Conservation (phyloP, 2,797 vertebrate species). For the Phataginus tricuspis region DNA sequence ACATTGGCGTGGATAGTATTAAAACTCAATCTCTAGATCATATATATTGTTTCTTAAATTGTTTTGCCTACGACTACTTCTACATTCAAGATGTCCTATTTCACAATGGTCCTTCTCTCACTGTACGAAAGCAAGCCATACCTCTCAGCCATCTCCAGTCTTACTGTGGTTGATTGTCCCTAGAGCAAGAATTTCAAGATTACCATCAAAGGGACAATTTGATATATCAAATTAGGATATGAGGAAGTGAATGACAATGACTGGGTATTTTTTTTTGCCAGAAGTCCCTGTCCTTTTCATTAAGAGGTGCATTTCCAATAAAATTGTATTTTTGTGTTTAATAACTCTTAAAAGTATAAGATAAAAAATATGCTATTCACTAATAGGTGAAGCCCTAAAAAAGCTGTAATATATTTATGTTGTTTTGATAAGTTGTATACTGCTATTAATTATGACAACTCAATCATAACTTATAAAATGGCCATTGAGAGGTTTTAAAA, state of each 20-base stretch:
- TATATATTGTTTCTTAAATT: not conserved
- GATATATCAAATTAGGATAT: not conserved
- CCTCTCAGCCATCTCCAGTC: not conserved
- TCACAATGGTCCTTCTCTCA: not conserved
- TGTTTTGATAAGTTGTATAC: not conserved
- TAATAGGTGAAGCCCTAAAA: not conserved
- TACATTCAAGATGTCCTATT: not conserved
- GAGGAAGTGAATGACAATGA: not conserved
- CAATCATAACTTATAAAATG: not conserved
- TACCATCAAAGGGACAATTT: not conserved
- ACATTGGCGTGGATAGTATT: not conserved
- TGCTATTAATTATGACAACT: not conserved
- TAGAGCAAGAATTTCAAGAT: not conserved
- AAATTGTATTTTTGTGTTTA: not conserved
- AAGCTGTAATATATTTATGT: not conserved
- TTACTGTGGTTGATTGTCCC: not conserved
- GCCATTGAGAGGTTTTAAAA: not conserved
- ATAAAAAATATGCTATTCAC: not conserved
- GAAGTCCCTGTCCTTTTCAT: not conserved
- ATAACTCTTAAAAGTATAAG: not conserved
- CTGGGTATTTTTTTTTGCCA: not conserved
- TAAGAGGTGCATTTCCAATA: not conserved
- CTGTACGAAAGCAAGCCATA: not conserved
- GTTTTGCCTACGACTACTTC: not conserved
- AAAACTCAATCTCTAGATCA: not conserved